Conservation (phyloP, 2,888 invertebrate genomes). For the Frankliniella intonsa region DNA sequence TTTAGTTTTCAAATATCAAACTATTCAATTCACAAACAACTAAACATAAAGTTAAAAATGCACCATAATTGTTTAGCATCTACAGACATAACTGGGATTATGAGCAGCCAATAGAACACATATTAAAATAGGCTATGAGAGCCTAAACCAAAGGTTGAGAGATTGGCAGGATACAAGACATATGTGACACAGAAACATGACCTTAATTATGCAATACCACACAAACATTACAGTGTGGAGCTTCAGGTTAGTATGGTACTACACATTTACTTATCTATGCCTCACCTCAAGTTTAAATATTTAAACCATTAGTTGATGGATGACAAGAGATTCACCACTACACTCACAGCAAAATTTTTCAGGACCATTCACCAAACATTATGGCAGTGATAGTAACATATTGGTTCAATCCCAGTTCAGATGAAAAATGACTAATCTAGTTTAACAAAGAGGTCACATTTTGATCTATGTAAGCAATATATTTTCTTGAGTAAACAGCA, state of each 20-base stretch:
- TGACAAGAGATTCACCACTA: too few relatives aligned
- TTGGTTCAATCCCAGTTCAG: not conserved
- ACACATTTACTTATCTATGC: not conserved
- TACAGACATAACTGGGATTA: not conserved
- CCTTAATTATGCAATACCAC: not conserved
- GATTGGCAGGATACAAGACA: not conserved
- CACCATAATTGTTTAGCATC: not conserved
- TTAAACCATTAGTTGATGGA: too few relatives aligned
- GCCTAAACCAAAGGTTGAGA: not conserved
- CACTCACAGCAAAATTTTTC: too few relatives aligned
- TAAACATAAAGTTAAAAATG: not conserved
- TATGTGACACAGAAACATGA: not conserved
- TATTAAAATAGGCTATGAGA: not conserved
- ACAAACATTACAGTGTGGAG: not conserved
- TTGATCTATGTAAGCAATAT: too few relatives aligned
- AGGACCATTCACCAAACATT: too few relatives aligned
- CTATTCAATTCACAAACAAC: too few relatives aligned
- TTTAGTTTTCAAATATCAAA: not conserved
- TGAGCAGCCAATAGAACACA: not conserved
- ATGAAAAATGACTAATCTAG: not conserved
- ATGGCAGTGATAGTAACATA: not conserved
- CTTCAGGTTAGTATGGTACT: constrained; percentile 10
- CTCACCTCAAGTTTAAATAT: too few relatives aligned
- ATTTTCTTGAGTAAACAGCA: too few relatives aligned
- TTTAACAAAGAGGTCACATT: too few relatives aligned